Evolutionary conservation across 2,888 invertebrate genomes (phyloP), one percentile per base, ranked within the genome.

Genomic region (Drosophila fungiperda): DNA sequence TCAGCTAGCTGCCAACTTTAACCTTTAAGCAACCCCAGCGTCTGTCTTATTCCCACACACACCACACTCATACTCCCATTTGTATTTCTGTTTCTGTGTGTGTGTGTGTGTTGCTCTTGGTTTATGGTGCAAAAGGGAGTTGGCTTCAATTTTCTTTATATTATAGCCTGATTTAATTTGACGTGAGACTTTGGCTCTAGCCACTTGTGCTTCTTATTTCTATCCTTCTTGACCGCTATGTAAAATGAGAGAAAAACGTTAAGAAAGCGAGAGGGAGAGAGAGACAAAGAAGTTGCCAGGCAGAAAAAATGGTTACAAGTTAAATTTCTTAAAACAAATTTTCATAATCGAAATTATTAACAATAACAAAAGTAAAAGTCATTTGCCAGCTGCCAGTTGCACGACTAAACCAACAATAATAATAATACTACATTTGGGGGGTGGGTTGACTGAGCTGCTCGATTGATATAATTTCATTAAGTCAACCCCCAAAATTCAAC

Each of bases 131-230:
- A 83, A 89, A 83, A 76, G 92, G 91, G 92, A 92, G 80, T 86
- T 83, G 85, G 83, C 84, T 87, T 83, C 89, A 85, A 92, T 92
- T 92, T 91, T 87, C 89, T 89, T 87, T 85, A 87, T 92, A 92
- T 92, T 92, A 91, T 82, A 82, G 77, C 92, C 91, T 92, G 92
- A 92, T 92, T 92, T 92, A 92, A 92, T 92, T 92, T 91, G 92
- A 92, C 91, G 89, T 88, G 92, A 92, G 92, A 92, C 91, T 90
- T 87, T 84, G 88, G 83, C 81, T 59, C 38, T 20, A 29, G 55
- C 55, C 55, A 55, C 38, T 55, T 55, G 26, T 40, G 29, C 26
- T 26, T 55, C 38, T 26, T 26, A 17, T 26, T 38, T 4, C 4
- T 17, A 7, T 7, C 45, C 8, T 15, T 53, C 87, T 76, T 83